A percentile compares a stretch with the other conserved stretches of the same genome.
These are phyloP conservation scores for Oeneis ivallda DNA, from an alignment of 2,888 invertebrate genomes.

Conservation along the genomic window DNA sequence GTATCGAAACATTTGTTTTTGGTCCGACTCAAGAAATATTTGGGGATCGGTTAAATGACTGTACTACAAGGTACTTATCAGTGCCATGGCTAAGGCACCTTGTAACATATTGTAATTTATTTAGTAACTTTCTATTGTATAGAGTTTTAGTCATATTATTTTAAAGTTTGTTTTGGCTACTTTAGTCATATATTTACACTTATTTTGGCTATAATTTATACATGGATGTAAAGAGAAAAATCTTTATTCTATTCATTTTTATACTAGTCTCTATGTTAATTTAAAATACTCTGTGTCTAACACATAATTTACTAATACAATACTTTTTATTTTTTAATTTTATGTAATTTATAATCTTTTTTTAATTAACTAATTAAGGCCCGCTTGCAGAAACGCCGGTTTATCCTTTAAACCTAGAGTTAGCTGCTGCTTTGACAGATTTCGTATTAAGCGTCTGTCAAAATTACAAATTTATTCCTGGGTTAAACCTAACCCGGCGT, in stretches of 20 bases:
- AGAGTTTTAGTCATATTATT: conserved; percentile 11
- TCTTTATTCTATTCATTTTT: conserved; percentile 5
- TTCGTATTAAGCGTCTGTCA: too few species aligned
- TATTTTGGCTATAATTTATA: conserved; percentile 4
- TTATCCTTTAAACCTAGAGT: too few species aligned
- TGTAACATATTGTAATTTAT: conserved; percentile 33
- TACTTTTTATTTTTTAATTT: not conserved
- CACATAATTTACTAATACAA: conserved; percentile 11
- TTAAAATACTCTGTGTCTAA: conserved; percentile 25
- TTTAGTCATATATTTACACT: conserved; percentile 4
- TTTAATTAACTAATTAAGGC: too few species aligned
- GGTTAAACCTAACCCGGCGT: too few species aligned
- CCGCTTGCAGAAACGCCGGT: too few species aligned
- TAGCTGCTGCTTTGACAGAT: too few species aligned
- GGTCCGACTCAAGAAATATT: not conserved
- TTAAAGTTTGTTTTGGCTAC: conserved; percentile 8
- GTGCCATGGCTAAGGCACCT: conserved; percentile 21
- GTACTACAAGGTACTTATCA: not conserved
- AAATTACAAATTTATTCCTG: too few species aligned
- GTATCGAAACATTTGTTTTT: not conserved
- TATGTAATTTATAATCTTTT: not conserved
- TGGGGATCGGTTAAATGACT: not conserved
- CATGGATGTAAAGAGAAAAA: not conserved
- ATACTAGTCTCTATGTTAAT: conserved; percentile 19
- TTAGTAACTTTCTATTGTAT: conserved; percentile 20